Conservation (phyloP, 2,888 invertebrate species). For the Agrochola lychnidis region DNA sequence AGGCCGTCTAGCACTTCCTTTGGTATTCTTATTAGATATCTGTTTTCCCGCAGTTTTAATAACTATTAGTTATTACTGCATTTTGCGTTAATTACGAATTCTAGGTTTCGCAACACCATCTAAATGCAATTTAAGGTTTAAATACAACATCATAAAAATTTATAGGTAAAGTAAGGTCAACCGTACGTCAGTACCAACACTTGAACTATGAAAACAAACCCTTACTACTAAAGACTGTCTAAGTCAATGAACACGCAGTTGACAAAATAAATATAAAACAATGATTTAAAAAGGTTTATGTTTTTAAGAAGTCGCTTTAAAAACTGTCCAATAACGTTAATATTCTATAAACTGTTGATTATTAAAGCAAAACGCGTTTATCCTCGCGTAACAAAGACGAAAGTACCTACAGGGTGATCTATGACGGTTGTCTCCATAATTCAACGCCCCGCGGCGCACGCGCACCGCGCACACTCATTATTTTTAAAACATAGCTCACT, state of each 20-base stretch:
- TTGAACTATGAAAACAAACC: not conserved
- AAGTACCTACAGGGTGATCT: constrained; percentile 78
- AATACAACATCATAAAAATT: not conserved
- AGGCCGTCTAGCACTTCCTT: not conserved
- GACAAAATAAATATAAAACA: constrained; percentile 26
- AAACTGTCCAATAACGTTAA: constrained; percentile 59
- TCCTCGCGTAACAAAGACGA: constrained; percentile 69
- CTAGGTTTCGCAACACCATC: too few species aligned
- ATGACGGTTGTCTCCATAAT: constrained; percentile 77
- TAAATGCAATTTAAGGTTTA: not conserved
- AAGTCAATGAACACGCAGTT: not conserved
- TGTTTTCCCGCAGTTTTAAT: constrained; percentile 2
- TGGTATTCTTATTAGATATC: not conserved
- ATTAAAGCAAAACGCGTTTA: constrained; percentile 70
- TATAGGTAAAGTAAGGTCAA: not conserved
- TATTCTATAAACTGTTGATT: constrained; percentile 66
- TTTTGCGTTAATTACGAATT: not conserved
- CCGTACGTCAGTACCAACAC: not conserved
- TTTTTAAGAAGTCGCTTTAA: constrained; percentile 40
- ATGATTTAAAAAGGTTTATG: constrained; percentile 14
- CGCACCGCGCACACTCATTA: constrained; percentile 76
- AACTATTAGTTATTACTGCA: not conserved
- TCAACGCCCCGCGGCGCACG: constrained; percentile 76
- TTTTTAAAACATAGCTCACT: constrained; percentile 82
- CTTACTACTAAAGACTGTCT: not conserved